Percentiles rank a stretch among this genome's conserved stretches.
Conservation (phyloP, 2,888 invertebrate genomes). For the Beris chalybata region DNA sequence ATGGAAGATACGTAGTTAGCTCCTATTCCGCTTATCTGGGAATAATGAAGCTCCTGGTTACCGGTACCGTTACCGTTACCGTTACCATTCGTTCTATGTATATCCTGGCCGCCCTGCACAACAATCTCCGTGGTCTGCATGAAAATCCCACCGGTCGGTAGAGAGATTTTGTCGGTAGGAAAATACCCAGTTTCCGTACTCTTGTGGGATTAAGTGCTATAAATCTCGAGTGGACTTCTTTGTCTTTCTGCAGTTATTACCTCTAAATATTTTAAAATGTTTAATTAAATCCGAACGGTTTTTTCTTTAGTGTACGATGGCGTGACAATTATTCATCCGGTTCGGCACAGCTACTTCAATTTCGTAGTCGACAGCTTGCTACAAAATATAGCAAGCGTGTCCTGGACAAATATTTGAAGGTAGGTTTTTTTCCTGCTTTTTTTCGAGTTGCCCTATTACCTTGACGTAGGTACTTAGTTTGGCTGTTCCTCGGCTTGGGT, state of each 20-base stretch:
- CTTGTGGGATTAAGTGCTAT: conserved; percentile 20
- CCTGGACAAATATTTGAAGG: conserved; percentile 16
- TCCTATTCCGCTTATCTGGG: too few species aligned
- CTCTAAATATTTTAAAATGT: conserved; percentile 26
- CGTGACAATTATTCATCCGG: conserved; percentile 29
- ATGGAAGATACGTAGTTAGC: too few species aligned
- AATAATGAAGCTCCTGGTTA: too few species aligned
- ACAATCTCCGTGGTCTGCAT: not conserved
- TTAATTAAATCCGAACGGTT: conserved; percentile 24
- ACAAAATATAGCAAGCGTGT: not conserved
- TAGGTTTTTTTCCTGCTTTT: too few species aligned
- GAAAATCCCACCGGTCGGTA: conserved; percentile 3
- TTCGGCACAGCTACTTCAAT: not conserved
- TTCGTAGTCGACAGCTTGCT: not conserved
- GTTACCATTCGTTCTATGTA: too few species aligned
- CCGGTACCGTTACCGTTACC: too few species aligned
- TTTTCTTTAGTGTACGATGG: conserved; percentile 8
- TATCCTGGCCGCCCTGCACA: too few species aligned
- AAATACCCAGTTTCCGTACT: conserved; percentile 1
- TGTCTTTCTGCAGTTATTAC: conserved; percentile 21
- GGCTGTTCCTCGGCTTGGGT: too few species aligned
- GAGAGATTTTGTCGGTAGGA: conserved; percentile 1
- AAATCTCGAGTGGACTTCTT: conserved; percentile 28
- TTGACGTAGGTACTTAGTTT: too few species aligned
- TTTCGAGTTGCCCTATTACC: too few species aligned